Evolutionary conservation across 1,140 invertebrate genomes (phyloP), one percentile per base, ranked within the genome.

Genomic region (Drosophila auraria): DNA sequence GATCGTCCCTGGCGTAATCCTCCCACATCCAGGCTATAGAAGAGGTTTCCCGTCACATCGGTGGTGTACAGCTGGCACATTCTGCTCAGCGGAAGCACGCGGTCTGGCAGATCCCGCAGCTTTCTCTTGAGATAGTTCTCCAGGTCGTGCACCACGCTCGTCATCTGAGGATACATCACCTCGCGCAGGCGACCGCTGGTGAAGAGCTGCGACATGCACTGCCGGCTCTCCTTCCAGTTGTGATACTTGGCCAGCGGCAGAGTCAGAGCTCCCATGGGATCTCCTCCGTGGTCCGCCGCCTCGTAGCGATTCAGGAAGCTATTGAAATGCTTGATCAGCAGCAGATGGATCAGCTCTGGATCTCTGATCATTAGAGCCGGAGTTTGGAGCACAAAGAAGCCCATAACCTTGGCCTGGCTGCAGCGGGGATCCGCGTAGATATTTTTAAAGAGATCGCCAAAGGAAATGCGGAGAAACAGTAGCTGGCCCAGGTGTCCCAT

Each of bases 31-130:
- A 94, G 93, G 63, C 95, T 95, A 69, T 95, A 95, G 40, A 94
- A 94, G 49, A 94, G 93, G 12, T 91, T 94, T 2, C 94, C 94
- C 25, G 95, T 95, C 14, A 95, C 93, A 91, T 95, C 95, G n/a
- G 95, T 95, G n/a, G 91, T 92, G 30, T 81, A 92, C 0, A 92
- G 70, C 33, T 91, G 82, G 49, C 90, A 92, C 87, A 92, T 92
- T 69, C 80, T 80, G 17, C 78, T 78, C 11, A 90, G 9, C 0
- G 79, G 63, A 0, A 89, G 51, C 5, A 83, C 74, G 4, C 72
- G 73, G 1, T 58, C n/a, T 4, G 25, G 8, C 1, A 25, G 14
- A 0, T 25, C 40, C 17, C 33, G 20, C 25, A 83, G 47, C 9
- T 66, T 70, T 1, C 56, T 30, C 0, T 45, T 20, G 12, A 92